These are phyloP conservation scores for Coreoperca whiteheadi DNA, from an alignment of 2,113 vertebrate genomes.

Conservation along the genomic window DNA sequence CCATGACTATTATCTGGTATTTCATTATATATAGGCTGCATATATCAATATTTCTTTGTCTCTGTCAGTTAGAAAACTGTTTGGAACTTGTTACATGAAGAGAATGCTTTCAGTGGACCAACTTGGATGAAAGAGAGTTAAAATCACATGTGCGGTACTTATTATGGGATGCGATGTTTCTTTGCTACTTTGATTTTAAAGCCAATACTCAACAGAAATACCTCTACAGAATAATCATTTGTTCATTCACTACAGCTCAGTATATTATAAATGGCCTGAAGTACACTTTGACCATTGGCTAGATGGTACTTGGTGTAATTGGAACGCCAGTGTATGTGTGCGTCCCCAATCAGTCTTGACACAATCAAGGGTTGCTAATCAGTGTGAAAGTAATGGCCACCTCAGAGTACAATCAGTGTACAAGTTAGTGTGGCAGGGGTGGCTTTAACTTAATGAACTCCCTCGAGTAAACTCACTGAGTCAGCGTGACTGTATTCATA, in stretches of 20 bases:
- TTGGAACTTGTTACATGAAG: not conserved
- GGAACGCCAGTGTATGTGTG: slow-evolving; percentile 51
- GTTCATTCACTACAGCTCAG: slow-evolving; percentile 47
- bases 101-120: slow-evolving; percentile 6
- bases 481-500: slow-evolving; percentile 24
- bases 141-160: not conserved
- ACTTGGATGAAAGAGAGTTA: slow-evolving; percentile 12
- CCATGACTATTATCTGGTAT: not conserved
- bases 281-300: slow-evolving; percentile 49
- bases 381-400: slow-evolving; percentile 74
- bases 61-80: not conserved
- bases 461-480: slow-evolving; percentile 23
- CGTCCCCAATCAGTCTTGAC: slow-evolving; percentile 66
- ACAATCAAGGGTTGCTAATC: slow-evolving; percentile 76
- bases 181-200: slow-evolving; percentile 49
- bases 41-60: not conserved
- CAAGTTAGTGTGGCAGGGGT: slow-evolving; percentile 61
- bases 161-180: slow-evolving; percentile 3
- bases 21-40: not conserved
- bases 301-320: slow-evolving; percentile 63
- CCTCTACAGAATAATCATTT: slow-evolving; percentile 46
- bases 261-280: slow-evolving; percentile 61
- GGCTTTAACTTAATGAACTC: slow-evolving; percentile 72
- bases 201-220: slow-evolving; percentile 29
- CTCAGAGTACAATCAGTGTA: slow-evolving; percentile 71